Conservation (phyloP, 2,888 invertebrate species). For the Alviniconcha strummeri region DNA sequence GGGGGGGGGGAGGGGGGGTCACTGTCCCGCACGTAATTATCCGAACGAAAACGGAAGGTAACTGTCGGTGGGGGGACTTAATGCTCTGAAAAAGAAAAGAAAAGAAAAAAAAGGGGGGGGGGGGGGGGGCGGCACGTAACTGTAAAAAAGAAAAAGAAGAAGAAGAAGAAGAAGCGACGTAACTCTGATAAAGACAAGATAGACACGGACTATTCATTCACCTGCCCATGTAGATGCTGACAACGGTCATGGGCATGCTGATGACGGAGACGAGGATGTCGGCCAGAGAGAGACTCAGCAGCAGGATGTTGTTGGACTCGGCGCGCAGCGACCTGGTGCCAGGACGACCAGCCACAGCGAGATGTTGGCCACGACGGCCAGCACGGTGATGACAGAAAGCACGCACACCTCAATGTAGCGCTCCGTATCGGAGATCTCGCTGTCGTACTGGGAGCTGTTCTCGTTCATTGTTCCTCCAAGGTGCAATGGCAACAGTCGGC, state of each 20-base stretch:
- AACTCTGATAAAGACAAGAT: not conserved
- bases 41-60: no score
- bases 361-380: conserved; percentile 55
- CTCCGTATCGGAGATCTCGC: conserved; percentile 24
- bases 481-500: no score
- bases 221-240: conserved; percentile 44
- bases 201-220: conserved; percentile 33
- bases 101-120: not conserved
- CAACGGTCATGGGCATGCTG: conserved; percentile 63
- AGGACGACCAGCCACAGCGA: conserved; percentile 59
- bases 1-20: no score
- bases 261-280: conserved; percentile 63
- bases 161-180: not conserved
- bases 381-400: conserved; percentile 45
- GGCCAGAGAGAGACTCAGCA: conserved; percentile 58
- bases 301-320: conserved; percentile 57
- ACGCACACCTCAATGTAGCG: conserved; percentile 38
- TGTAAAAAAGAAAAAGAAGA: not conserved
- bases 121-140: no score
- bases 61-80: no score
- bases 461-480: not conserved
- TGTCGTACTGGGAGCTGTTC: not conserved
- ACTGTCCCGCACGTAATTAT: no score
- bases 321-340: conserved; percentile 47
- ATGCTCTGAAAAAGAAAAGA: not conserved